Evolutionary conservation across 2,797 vertebrate species (phyloP), one percentile per base, ranked within the genome.

Genomic region (Sebastes variabilis): DNA sequence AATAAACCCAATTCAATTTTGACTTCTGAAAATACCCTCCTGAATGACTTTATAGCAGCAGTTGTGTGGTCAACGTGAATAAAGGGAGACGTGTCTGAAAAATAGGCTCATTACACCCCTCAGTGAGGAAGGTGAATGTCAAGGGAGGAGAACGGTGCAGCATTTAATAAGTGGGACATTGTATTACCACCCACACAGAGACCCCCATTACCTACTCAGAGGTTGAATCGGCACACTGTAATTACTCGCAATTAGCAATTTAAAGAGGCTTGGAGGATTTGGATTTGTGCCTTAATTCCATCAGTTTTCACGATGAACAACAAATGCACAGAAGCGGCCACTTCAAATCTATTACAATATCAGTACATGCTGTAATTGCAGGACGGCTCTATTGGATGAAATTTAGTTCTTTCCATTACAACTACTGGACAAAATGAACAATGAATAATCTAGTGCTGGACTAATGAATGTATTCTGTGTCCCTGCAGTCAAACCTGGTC

Each of bases 221-320:
- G 76, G 70, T 69, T 76, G 69, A 77, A 88, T 73, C 7, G 34
- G 68, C 64, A 77, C 54, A 80, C 87, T 71, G 66, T 64, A 86
- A 94, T 93, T 90, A 91, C 86, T 84, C 38, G 71, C 82, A 92
- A 92, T 93, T 91, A 93, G 75, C 71, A 77, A 75, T 79, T 88
- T 84, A 73, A 72, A 80, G 74, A 83, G 87, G 71, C 75, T 96
- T 71, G 46, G 68, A 65, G 84, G 79, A 64, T 66, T 81, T 60
- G 34, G 27, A 67, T 75, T 69, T 60, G 25, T 65, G 62, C 80
- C 66, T 79, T 82, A 70, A 83, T 86, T 88, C 69, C 54, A 84
- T 80, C 52, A 73, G 74, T 70, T 82, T 82, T 75, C 34, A 52
- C 13, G 24, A 62, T 36, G 46, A 67, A 80, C 64, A 83, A 90